Evolutionary conservation across 2,797 vertebrate species (phyloP).

Genomic region (Hyperoplus immaculatus): DNA sequence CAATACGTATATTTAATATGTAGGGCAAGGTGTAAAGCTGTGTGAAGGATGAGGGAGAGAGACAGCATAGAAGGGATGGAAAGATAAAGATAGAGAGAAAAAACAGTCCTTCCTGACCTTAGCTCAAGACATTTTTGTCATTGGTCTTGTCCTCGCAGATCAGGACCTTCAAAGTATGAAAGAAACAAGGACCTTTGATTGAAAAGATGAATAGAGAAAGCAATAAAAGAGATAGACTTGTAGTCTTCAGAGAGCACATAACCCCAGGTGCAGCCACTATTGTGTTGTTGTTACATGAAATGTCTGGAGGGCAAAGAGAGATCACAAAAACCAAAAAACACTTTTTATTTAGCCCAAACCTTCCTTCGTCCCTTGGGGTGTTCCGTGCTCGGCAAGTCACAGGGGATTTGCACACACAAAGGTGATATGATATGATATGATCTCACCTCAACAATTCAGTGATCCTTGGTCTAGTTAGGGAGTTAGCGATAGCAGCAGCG

Average conservation of each 20-base stretch:
- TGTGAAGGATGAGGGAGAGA: background rate
- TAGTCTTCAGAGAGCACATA: slow-evolving; percentile 16
- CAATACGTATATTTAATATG: background rate
- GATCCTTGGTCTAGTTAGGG: background rate
- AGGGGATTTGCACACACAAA: slow-evolving; percentile 25
- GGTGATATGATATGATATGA: slow-evolving; percentile 25
- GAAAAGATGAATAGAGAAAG: slow-evolving; percentile 21
- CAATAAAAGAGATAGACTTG: slow-evolving; percentile 18
- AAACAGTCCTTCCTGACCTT: background rate
- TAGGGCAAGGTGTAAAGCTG: background rate
- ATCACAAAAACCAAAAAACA: slow-evolving; percentile 18
- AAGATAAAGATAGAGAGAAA: background rate
- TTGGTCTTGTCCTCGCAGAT: background rate
- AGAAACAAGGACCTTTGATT: background rate
- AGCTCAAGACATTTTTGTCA: background rate
- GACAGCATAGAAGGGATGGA: background rate
- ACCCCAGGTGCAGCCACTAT: slow-evolving; percentile 6
- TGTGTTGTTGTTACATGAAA: slow-evolving; percentile 22
- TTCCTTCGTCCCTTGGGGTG: slow-evolving; percentile 16
- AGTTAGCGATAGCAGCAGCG: no score
- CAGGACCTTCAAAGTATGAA: background rate
- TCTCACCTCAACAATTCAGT: background rate
- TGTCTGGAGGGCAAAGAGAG: slow-evolving; percentile 17
- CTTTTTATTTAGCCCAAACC: slow-evolving; percentile 20
- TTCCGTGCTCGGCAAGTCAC: slow-evolving; percentile 1